phyloP scores from a whole-genome alignment of 2,113 vertebrate genomes.

The Peromyscus leucopus region DNA sequence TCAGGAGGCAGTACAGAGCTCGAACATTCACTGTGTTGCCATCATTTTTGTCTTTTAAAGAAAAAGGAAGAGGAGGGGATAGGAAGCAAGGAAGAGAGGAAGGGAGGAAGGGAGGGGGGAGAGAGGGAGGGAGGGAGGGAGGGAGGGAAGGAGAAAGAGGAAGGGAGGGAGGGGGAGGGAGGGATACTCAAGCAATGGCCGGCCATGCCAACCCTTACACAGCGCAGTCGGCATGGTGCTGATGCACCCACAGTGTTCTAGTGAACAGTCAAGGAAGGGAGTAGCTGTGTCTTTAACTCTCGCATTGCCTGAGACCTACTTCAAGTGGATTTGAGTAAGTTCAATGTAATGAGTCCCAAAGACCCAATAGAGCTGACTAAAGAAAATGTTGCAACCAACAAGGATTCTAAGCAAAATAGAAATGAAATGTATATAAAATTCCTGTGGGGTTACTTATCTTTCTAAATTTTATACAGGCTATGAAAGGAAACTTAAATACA shows the following conservation, averaged over 20 bases:
- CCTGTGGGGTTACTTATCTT: slow-evolving; percentile 36
- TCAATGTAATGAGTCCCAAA: slow-evolving; percentile 39
- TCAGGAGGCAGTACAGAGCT: no score
- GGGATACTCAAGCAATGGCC: neutral
- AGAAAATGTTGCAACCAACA: slow-evolving; percentile 55
- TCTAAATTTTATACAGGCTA: slow-evolving; percentile 27
- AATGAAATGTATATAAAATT: slow-evolving; percentile 60
- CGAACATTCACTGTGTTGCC: neutral
- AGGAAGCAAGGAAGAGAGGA: fast-evolving
- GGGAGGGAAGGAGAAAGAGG: neutral
- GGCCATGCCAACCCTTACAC: neutral
- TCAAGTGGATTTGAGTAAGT: slow-evolving; percentile 30
- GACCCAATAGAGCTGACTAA: slow-evolving; percentile 32
- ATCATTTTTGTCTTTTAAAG: neutral
- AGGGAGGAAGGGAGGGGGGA: fast-evolving
- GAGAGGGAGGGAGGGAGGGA: neutral
- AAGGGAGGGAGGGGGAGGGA: no score
- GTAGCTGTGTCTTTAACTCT: neutral
- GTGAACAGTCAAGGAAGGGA: neutral
- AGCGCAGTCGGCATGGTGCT: neutral
- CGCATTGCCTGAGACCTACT: slow-evolving; percentile 22
- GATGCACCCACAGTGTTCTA: neutral
- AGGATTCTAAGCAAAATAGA: slow-evolving; percentile 47
- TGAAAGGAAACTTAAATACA: slow-evolving; percentile 58
- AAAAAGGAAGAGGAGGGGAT: neutral